Conservation (phyloP, 1,140 invertebrate genomes). For the Caerostris darwini region DNA sequence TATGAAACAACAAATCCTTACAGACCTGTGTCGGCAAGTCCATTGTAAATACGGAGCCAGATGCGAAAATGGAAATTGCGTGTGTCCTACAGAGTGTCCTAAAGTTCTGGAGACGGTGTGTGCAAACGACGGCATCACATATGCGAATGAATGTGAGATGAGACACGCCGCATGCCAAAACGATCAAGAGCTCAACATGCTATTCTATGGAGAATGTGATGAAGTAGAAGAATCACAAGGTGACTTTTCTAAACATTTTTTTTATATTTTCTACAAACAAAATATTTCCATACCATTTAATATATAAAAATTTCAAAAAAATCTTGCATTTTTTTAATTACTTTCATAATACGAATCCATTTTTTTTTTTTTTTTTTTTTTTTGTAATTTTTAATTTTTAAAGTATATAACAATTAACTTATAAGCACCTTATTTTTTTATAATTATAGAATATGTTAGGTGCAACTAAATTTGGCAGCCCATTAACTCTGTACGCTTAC, state of each 20-base stretch:
- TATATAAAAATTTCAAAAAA: no score
- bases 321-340: no score
- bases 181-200: constrained; percentile 83
- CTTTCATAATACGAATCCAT: no score
- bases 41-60: constrained; percentile 90
- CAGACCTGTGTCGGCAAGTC: constrained; percentile 90
- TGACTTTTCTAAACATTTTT: not conserved
- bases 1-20: not conserved
- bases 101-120: constrained; percentile 86
- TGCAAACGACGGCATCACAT: constrained; percentile 91
- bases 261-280: no score
- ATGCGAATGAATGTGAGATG: constrained; percentile 92
- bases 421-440: no score
- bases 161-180: constrained; percentile 85
- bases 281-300: no score
- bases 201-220: constrained; percentile 91
- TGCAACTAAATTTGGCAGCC: no score
- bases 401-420: no score
- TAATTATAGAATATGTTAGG: no score
- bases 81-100: constrained; percentile 90
- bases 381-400: no score
- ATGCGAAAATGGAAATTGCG: constrained; percentile 91
- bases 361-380: no score
- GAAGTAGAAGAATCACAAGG: constrained; percentile 85
- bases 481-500: no score